Conservation (phyloP, 2,113 vertebrate genomes). For the Tachuris rubrigastra region DNA sequence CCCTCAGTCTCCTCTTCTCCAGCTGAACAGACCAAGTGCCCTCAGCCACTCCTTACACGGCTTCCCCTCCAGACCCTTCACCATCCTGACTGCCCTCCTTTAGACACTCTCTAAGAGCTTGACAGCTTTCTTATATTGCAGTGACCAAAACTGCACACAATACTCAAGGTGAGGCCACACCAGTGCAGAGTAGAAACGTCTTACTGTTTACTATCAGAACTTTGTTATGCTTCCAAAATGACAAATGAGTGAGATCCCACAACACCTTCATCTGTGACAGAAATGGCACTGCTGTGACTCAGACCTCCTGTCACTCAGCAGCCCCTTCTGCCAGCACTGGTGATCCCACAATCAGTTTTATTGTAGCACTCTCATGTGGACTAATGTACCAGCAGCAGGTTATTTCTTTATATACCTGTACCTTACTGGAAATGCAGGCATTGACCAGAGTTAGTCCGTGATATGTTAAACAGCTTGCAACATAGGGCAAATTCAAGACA, state of each 20-base stretch:
- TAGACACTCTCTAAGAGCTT: neutral
- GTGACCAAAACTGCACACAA: neutral
- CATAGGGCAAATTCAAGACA: neutral
- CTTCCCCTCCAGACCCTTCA: neutral
- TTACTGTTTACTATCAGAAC: neutral
- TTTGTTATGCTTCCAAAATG: neutral
- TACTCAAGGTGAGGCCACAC: neutral
- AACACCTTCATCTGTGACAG: neutral
- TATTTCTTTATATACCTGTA: neutral
- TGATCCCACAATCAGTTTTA: neutral
- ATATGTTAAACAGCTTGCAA: neutral
- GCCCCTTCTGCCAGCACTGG: neutral
- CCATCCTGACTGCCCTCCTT: neutral
- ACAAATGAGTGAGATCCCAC: neutral
- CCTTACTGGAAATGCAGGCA: neutral
- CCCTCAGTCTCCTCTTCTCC: neutral
- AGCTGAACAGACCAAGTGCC: neutral
- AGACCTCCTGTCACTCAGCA: neutral
- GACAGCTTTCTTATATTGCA: neutral
- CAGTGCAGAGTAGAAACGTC: neutral
- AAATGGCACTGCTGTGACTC: neutral
- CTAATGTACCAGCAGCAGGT: neutral
- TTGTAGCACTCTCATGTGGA: rapidly evolving
- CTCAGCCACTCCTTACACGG: neutral
- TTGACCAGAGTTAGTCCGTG: neutral